Evolutionary conservation across 2,797 vertebrate genomes (phyloP).

Genomic region (Ibycter americanus): DNA sequence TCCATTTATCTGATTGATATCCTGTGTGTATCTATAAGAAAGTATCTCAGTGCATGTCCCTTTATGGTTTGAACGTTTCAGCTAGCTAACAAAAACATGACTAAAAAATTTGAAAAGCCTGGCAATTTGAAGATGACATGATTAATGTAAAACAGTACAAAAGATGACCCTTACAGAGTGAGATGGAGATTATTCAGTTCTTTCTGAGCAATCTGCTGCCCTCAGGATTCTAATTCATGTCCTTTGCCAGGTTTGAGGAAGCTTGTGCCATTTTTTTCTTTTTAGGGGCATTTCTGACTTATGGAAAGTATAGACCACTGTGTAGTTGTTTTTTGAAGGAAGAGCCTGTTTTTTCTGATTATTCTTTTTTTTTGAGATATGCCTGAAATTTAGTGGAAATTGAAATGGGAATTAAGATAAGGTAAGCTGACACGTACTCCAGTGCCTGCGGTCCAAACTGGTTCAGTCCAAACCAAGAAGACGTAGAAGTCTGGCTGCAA

Average conservation of each 20-base stretch:
- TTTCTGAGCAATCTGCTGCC: neutral
- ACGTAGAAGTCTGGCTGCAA: neutral
- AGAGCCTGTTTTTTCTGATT: neutral
- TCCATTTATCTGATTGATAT: neutral
- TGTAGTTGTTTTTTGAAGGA: neutral
- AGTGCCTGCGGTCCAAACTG: neutral
- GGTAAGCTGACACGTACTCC: neutral
- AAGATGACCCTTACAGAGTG: neutral
- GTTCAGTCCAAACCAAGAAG: neutral
- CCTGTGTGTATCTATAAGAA: neutral
- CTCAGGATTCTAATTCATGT: neutral
- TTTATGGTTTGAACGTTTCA: neutral
- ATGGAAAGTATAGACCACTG: accelerated
- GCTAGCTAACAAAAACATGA: neutral
- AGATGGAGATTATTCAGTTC: neutral
- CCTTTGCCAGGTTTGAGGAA: neutral
- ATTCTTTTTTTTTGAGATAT: neutral
- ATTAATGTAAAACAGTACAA: neutral
- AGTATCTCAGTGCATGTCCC: neutral
- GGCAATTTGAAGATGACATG: neutral
- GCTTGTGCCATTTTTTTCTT: neutral
- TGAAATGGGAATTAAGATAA: neutral
- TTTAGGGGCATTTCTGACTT: neutral
- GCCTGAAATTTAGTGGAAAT: neutral
- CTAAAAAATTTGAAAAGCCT: neutral